These are phyloP conservation scores for Upupa epops DNA, from an alignment of 2,113 vertebrate genomes.

Conservation along the genomic window DNA sequence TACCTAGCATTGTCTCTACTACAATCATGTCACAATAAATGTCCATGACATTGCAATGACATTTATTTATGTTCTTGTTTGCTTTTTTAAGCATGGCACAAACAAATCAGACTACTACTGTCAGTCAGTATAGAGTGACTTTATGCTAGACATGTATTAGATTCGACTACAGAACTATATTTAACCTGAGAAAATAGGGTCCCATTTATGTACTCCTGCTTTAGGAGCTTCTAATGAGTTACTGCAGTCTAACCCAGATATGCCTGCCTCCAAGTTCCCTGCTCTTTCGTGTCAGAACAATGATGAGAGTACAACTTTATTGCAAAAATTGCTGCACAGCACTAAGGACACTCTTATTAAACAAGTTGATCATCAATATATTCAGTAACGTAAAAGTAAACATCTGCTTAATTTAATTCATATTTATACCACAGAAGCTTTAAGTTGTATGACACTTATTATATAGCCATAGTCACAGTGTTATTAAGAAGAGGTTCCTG, in stretches of 20 bases:
- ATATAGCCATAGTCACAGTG: neutral
- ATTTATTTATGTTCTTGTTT: no score
- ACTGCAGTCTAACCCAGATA: slow-evolving; percentile 45
- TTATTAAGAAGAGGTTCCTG: neutral
- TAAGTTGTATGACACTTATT: neutral
- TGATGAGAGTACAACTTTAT: neutral
- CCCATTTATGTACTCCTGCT: slow-evolving; percentile 41
- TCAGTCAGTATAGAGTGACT: neutral
- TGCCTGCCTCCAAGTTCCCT: neutral
- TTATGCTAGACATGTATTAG: neutral
- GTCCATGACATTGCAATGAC: neutral
- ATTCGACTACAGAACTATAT: slow-evolving; percentile 37
- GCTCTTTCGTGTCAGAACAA: neutral
- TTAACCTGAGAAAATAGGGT: slow-evolving; percentile 41
- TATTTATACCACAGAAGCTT: neutral
- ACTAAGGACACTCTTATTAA: neutral
- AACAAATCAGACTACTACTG: neutral
- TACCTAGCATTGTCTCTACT: neutral
- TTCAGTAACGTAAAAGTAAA: slow-evolving; percentile 4
- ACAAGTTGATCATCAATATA: neutral
- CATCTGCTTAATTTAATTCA: neutral
- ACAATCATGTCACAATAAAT: neutral
- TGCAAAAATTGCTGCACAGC: neutral
- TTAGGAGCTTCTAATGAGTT: slow-evolving; percentile 47
- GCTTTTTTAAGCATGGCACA: neutral